Base-by-base conservation (phyloP, 2,888 invertebrate species). In the Dione vanillae region DNA sequence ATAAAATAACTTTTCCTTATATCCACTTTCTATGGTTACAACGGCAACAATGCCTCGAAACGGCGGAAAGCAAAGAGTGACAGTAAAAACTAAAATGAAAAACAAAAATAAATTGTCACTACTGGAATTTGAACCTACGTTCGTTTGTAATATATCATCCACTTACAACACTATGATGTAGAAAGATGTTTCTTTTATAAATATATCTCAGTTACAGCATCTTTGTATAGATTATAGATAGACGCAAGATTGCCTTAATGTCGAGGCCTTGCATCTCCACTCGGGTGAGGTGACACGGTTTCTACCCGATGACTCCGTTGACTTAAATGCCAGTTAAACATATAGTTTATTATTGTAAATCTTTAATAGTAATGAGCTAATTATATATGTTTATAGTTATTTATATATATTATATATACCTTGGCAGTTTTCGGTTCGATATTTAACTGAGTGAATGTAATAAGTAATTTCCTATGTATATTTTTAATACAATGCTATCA, bases 261-360 rank as follows among this genome's bases (percentile, higher is more conserved):
- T 49, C 37, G 40, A 1, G 2, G 47, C 19, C 35, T 49, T 49
- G 37, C 35, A 14, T 14, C 19, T 35, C 12, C 45, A 45, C 56
- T 66, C 43, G 54, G 12, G 27, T 45, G 16, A 66, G 41, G 8
- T 52, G 35, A 52, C 45, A 56, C 43, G 27, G 1, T 66, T 45
- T 9, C 37, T 45, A 35, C 52, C n/a, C 54, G 43, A 56, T 35
- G 66, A 37, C 41, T 66, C 35, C 27, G 37, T 65, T 65, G 19
- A 49, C 27, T 52, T 12, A 41, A 41, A 65, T 61, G n/a, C 27
- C 27, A 27, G n/a, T n/a, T n/a, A 35, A n/a, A 11, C 5, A n/a
- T 61, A 27, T 35, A 35, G 9, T 54, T 2, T 54, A 35, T 37
- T 12, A 12, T 10, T 52, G 35, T 27, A 52, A 51, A 16, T 45